Evolutionary conservation across 2,888 invertebrate species (phyloP).

Genomic region (Ferrisia virgata): DNA sequence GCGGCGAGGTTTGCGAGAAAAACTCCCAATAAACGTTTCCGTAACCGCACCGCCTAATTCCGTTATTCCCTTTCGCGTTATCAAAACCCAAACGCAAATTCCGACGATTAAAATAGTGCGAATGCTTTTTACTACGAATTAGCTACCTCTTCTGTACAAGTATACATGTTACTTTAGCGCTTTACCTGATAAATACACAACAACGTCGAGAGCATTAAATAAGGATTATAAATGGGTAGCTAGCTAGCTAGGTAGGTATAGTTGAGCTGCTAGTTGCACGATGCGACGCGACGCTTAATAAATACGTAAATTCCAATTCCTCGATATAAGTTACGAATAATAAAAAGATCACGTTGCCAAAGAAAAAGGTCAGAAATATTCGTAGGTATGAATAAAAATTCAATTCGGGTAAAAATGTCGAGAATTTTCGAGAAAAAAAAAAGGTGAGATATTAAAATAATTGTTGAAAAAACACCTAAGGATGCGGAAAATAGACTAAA

Average conservation of each 20-base stretch:
- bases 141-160: not conserved
- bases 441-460: slow-evolving; percentile 1
- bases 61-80: not conserved
- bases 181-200: not conserved
- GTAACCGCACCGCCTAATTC: not conserved
- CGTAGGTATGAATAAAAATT: not conserved
- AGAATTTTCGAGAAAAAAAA: not conserved
- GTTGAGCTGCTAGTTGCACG: too few species aligned
- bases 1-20: not conserved
- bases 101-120: not conserved
- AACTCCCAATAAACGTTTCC: not conserved
- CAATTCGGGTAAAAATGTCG: not conserved
- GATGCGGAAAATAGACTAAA: not conserved
- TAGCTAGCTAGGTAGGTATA: too few species aligned
- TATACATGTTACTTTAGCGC: not conserved
- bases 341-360: not conserved
- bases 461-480: not conserved
- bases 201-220: not conserved
- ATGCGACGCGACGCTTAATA: not conserved
- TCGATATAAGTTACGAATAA: not conserved
- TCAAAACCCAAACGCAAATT: not conserved
- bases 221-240: not conserved
- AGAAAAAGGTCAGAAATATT: not conserved
- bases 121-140: not conserved
- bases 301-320: not conserved